phyloP scores from a whole-genome alignment of 1,140 invertebrate species.

The Drosophila persimilis region DNA sequence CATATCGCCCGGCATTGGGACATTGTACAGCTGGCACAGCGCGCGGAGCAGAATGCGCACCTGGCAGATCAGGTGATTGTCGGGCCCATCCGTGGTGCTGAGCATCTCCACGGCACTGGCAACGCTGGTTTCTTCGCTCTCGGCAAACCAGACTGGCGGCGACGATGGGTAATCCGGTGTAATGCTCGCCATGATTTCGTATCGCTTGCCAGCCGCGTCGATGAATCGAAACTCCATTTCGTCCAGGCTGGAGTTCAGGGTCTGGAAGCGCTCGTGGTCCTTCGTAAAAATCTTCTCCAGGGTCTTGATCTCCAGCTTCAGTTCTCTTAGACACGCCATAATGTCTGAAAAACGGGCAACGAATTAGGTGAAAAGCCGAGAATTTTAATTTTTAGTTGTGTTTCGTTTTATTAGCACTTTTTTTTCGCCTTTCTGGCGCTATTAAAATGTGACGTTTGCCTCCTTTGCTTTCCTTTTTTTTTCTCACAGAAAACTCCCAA shows the following conservation, averaged over 20 bases:
- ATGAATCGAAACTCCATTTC: slow-evolving; percentile 98
- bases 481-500: too few species aligned
- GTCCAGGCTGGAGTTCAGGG: slow-evolving; percentile 98
- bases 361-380: too few species aligned
- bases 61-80: slow-evolving; percentile 97
- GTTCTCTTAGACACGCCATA: slow-evolving; percentile 98
- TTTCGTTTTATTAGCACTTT: too few species aligned
- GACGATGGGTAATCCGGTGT: slow-evolving; percentile 99
- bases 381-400: too few species aligned
- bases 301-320: slow-evolving; percentile 98
- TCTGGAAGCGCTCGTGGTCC: slow-evolving; percentile 98
- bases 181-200: slow-evolving; percentile 98
- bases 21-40: slow-evolving; percentile 93
- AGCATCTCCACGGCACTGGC: slow-evolving; percentile 97
- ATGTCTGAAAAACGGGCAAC: slow-evolving; percentile 20
- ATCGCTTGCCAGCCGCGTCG: slow-evolving; percentile 95
- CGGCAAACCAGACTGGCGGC: slow-evolving; percentile 99
- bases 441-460: too few species aligned
- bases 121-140: slow-evolving; percentile 96
- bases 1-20: slow-evolving; percentile 93
- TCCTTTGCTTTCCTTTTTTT: too few species aligned
- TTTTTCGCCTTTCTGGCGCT: too few species aligned
- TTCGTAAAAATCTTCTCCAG: slow-evolving; percentile 97
- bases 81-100: slow-evolving; percentile 94
- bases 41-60: slow-evolving; percentile 95